phyloP scores from a whole-genome alignment of 2,797 vertebrate species.

The Pitangus sulphuratus region DNA sequence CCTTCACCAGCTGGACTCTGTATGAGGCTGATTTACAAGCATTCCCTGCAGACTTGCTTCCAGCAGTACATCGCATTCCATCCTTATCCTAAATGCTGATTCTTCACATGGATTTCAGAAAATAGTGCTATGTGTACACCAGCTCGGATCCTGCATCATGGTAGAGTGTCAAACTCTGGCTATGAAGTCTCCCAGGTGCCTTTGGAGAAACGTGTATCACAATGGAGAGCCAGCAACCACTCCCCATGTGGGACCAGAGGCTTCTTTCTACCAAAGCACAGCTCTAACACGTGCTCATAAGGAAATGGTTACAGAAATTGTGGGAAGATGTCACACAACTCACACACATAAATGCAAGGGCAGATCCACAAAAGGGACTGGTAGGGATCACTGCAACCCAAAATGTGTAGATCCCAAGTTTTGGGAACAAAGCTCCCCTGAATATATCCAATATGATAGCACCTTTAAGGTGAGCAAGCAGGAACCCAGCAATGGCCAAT shows the following conservation, averaged over 20 bases:
- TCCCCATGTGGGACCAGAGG: not conserved
- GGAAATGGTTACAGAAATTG: not conserved
- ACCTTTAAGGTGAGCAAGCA: not conserved
- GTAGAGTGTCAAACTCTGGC: not conserved
- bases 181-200: fast-evolving
- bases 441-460: not conserved
- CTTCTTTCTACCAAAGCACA: not conserved
- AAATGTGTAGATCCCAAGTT: not conserved
- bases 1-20: not conserved
- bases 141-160: not conserved
- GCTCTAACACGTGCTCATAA: not conserved
- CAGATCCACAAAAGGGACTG: not conserved
- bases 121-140: not conserved
- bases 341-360: not conserved
- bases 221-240: not conserved
- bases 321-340: not conserved
- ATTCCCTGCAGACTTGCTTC: not conserved
- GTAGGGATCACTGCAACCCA: not conserved
- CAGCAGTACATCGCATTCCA: not conserved
- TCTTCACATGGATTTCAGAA: not conserved
- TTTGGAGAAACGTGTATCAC: fast-evolving
- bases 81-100: not conserved
- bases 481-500: not conserved
- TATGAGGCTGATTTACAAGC: not conserved
- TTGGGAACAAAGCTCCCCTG: not conserved